phyloP scores from a whole-genome alignment of 2,888 invertebrate genomes.

The Papilio demoleus region DNA sequence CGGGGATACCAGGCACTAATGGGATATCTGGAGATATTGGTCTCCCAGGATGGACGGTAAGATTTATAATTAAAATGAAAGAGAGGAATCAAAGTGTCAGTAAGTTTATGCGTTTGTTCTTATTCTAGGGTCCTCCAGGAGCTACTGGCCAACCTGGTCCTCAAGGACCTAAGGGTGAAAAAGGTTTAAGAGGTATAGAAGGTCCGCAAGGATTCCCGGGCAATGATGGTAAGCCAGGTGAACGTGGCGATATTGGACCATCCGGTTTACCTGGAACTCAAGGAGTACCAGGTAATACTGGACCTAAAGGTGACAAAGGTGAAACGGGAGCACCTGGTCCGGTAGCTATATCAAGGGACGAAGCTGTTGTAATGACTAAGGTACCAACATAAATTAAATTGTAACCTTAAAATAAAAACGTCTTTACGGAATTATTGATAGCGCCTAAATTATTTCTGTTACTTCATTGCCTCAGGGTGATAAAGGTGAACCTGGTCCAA shows the following conservation, averaged over 20 bases:
- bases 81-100: constrained; percentile 19
- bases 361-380: constrained; percentile 84
- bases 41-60: constrained; percentile 90
- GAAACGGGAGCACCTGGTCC: constrained; percentile 88
- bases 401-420: neutral
- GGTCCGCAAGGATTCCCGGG: constrained; percentile 88
- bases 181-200: constrained; percentile 86
- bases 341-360: constrained; percentile 83
- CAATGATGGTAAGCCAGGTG: constrained; percentile 85
- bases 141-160: constrained; percentile 86
- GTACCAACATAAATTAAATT: constrained; percentile 48
- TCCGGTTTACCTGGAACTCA: constrained; percentile 88
- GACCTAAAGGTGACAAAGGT: constrained; percentile 88
- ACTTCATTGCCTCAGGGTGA: constrained; percentile 56
- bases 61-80: constrained; percentile 39
- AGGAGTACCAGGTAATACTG: constrained; percentile 86
- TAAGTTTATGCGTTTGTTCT: constrained; percentile 44
- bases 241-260: constrained; percentile 88
- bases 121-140: constrained; percentile 87
- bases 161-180: constrained; percentile 78
- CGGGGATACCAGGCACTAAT: constrained; percentile 87
- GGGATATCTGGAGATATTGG: constrained; percentile 90
- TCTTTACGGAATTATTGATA: too few relatives aligned
- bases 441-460: too few relatives aligned
- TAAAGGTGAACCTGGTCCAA: constrained; percentile 73